phyloP scores from a whole-genome alignment of 2,888 invertebrate species.

The Branchipolynoe longqiensis region DNA sequence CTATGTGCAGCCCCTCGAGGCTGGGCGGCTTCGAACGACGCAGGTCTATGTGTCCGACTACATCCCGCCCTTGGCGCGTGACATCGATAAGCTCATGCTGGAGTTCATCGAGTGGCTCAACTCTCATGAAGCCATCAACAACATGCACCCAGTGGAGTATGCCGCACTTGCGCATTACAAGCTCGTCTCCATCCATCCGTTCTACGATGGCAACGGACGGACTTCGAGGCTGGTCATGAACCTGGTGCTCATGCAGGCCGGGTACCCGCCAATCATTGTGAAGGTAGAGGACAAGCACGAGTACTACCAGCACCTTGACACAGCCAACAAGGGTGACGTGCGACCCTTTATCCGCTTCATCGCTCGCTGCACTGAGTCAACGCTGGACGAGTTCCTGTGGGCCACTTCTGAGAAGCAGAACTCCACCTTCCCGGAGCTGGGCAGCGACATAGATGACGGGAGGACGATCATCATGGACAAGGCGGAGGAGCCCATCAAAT shows the following conservation, averaged over 20 bases:
- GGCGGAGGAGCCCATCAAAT: slow-evolving; percentile 11
- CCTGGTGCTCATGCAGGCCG: slow-evolving; percentile 93
- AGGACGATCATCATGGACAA: slow-evolving; percentile 61
- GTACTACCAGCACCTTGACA: slow-evolving; percentile 91
- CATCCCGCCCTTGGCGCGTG: slow-evolving; percentile 92
- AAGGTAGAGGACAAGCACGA: slow-evolving; percentile 89
- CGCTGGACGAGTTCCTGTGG: slow-evolving; percentile 92
- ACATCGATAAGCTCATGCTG: slow-evolving; percentile 90
- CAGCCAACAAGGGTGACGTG: slow-evolving; percentile 96
- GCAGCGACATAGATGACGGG: slow-evolving; percentile 49
- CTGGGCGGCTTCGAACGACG: slow-evolving; percentile 89
- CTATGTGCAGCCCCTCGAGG: slow-evolving; percentile 95
- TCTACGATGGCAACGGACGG: slow-evolving; percentile 97
- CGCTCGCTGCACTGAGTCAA: slow-evolving; percentile 92
- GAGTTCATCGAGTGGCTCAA: slow-evolving; percentile 95
- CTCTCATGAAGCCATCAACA: slow-evolving; percentile 91
- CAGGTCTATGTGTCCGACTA: slow-evolving; percentile 96
- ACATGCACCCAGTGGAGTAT: slow-evolving; percentile 94
- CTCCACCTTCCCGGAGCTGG: slow-evolving; percentile 44
- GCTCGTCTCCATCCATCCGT: slow-evolving; percentile 97
- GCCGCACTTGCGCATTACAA: slow-evolving; percentile 98
- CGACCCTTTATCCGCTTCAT: slow-evolving; percentile 98
- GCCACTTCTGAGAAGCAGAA: slow-evolving; percentile 86
- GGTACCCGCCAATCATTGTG: slow-evolving; percentile 97
- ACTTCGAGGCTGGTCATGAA: slow-evolving; percentile 98